Conservation (phyloP, 2,113 vertebrate genomes). For the Lutjanus erythropterus region DNA sequence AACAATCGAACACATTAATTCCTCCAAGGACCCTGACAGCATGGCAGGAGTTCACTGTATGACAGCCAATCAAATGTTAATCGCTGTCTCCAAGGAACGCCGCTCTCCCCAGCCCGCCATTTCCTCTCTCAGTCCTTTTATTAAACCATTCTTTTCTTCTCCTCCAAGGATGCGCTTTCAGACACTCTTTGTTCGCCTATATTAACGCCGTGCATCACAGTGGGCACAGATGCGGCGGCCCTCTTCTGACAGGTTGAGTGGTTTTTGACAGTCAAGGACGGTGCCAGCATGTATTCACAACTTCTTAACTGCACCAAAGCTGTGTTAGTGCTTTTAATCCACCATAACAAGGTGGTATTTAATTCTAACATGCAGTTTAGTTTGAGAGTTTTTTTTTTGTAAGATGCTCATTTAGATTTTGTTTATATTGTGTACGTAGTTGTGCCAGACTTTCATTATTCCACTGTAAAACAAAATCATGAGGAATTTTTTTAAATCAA, state of each 20-base stretch:
- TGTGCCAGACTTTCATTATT: background rate
- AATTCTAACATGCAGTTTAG: background rate
- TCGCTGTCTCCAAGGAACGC: conserved; percentile 61
- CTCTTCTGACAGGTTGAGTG: conserved; percentile 62
- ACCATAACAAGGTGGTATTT: background rate
- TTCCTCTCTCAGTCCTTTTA: conserved; percentile 52
- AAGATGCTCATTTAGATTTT: background rate
- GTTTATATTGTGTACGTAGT: background rate
- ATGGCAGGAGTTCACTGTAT: conserved; percentile 59
- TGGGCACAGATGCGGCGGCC: background rate
- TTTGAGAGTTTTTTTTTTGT: background rate
- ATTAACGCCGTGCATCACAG: conserved; percentile 61
- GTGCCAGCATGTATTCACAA: background rate
- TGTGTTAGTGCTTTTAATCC: background rate
- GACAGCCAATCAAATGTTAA: conserved; percentile 78
- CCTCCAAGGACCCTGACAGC: conserved; percentile 44
- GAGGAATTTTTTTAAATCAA: no score
- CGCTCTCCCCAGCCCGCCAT: conserved; percentile 24
- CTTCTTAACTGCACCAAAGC: background rate
- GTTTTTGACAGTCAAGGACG: conserved; percentile 41
- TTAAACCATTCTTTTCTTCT: conserved; percentile 65
- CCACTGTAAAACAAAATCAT: no score
- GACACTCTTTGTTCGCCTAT: conserved; percentile 49
- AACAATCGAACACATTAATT: conserved; percentile 60
- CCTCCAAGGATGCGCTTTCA: conserved; percentile 43